Base-by-base conservation (phyloP, 2,888 invertebrate genomes). In the Ochlodes sylvanus region DNA sequence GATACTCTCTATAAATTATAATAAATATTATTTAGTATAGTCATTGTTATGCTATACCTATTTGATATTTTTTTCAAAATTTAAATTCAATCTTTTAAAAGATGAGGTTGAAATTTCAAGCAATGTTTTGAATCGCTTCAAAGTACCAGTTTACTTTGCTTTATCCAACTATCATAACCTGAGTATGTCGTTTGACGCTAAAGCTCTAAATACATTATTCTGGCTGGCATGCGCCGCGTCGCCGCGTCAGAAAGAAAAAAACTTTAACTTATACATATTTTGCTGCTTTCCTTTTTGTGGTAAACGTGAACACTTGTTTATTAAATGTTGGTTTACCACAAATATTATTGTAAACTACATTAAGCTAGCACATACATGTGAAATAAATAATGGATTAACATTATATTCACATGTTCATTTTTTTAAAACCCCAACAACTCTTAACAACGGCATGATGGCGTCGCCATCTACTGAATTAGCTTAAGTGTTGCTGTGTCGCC, bases 121-220 rank as follows among this genome's bases (percentile, higher is more conserved):
- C 27, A 60, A 32, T 50, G 19, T 61, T 44, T 60, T 12, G 17
- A 60, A 47, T 7, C 14, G 47, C 47, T 47, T 47, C 9, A 60
- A 60, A 57, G 41, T 57, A 57, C 27, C 34, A 50, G 61, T 61
- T 61, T 61, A 61, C 61, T 50, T 61, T 27, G 47, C 34, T 47
- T 17, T 50, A 32, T 15, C 27, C 61, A 17, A 27, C 50, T 47
- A 61, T 61, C 32, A 61, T 61, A 61, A 50, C 34, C 50, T 34
- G 61, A 61, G 61, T n/a, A n/a, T 61, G 32, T 32, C 17, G 17
- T 61, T 61, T 50, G 47, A n/a, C 42, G 50, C 61, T 61, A 34
- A 61, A 61, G 34, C 61, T 32, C 17, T 12, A 34, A 61, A 61
- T 47, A 61, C 50, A 50, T 47, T 34, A 61, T 61, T 50, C 61